Evolutionary conservation across 2,113 vertebrate species (phyloP).

Genomic region (Hippocampus guttulatus): DNA sequence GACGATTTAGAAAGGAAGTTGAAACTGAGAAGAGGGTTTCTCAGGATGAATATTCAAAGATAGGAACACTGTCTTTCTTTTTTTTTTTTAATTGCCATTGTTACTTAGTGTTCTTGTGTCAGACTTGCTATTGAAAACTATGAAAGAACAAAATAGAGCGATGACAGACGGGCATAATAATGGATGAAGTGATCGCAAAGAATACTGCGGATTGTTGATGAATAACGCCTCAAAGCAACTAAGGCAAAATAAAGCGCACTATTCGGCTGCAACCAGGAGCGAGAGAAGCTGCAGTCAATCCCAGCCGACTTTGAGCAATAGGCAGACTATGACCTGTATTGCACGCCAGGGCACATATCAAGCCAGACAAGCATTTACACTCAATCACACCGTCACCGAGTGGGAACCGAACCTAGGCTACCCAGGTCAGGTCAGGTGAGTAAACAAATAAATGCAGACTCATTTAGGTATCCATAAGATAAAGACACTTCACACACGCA

Average conservation of each 20-base stretch:
- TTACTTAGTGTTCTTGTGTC: neutral
- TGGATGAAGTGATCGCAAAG: too few species aligned
- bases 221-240: neutral
- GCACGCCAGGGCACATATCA: neutral
- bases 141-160: too few species aligned
- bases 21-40: neutral
- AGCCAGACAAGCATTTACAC: neutral
- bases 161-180: too few species aligned
- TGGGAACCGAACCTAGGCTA: too few species aligned
- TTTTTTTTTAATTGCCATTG: too few species aligned
- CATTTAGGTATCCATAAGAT: too few species aligned
- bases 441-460: neutral
- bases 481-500: too few species aligned
- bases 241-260: neutral
- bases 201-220: too few species aligned
- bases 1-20: constrained; percentile 1
- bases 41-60: neutral
- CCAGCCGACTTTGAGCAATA: neutral
- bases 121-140: too few species aligned
- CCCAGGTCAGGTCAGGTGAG: neutral
- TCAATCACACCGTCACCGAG: neutral
- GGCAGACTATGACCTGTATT: neutral
- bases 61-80: too few species aligned
- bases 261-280: neutral
- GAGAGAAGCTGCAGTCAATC: neutral